Percentiles rank a stretch among this genome's conserved stretches.
Evolutionary conservation across 2,797 vertebrate genomes (phyloP).

Genomic region (Lithobates pipiens): DNA sequence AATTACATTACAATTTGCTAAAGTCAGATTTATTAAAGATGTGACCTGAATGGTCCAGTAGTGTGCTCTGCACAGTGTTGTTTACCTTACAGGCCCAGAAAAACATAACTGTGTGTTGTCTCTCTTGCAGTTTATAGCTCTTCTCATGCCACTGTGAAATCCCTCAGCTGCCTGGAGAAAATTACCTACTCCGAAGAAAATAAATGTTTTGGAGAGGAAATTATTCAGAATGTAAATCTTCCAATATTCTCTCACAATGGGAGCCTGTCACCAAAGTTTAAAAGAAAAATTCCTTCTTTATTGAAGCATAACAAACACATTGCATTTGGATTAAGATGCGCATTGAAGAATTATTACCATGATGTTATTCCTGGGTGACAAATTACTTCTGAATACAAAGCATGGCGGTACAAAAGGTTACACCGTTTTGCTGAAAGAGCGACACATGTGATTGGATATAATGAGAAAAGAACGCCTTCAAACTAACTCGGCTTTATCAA

Average conservation of each 20-base stretch:
- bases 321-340: constrained; percentile 34
- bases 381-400: constrained; percentile 50
- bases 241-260: constrained; percentile 42
- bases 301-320: constrained; percentile 41
- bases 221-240: constrained; percentile 51
- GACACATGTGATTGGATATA: constrained; percentile 21
- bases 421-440: constrained; percentile 9
- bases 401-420: constrained; percentile 29
- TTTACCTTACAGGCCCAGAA: not conserved
- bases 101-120: not conserved
- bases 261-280: constrained; percentile 34
- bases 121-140: constrained; percentile 13
- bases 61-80: no score
- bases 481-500: not conserved
- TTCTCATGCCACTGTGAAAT: constrained; percentile 17
- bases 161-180: constrained; percentile 30
- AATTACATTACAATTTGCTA: no score
- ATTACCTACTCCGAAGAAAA: constrained; percentile 42
- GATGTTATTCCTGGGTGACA: constrained; percentile 29
- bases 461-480: constrained; percentile 7
- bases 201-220: constrained; percentile 49
- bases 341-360: constrained; percentile 37
- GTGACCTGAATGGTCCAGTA: not conserved
- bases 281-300: constrained; percentile 44
- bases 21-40: not conserved